Conservation (phyloP, 2,797 vertebrate species). For the Rhyacichthys aspro region DNA sequence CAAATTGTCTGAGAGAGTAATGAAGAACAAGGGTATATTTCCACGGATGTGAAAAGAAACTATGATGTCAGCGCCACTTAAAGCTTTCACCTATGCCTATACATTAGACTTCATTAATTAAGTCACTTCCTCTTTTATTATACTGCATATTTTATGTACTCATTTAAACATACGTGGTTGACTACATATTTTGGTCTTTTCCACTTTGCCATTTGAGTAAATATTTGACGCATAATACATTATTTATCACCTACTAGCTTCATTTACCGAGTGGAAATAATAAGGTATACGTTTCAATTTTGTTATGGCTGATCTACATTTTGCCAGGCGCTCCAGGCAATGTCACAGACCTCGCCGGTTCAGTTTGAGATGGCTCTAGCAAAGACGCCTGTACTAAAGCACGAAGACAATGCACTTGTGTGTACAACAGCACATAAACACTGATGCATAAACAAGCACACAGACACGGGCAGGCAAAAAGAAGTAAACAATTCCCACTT, state of each 20-base stretch:
- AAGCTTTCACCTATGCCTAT: conserved; percentile 33
- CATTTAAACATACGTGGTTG: conserved; percentile 28
- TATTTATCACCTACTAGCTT: conserved; percentile 74
- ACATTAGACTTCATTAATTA: conserved; percentile 55
- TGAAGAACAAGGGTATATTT: conserved; percentile 55
- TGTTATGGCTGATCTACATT: conserved; percentile 72
- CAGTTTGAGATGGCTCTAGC: conserved; percentile 45
- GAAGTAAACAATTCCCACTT: conserved; percentile 74
- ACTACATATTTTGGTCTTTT: conserved; percentile 29
- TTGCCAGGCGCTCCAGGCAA: conserved; percentile 56
- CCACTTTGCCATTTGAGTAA: conserved; percentile 65
- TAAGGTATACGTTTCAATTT: conserved; percentile 72
- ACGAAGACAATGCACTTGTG: conserved; percentile 49
- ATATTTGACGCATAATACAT: conserved; percentile 77
- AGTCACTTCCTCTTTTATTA: conserved; percentile 25
- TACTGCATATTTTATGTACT: conserved; percentile 9
- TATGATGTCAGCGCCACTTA: conserved; percentile 29
- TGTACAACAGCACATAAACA: conserved; percentile 44
- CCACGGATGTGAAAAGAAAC: conserved; percentile 33
- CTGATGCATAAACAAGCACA: conserved; percentile 48
- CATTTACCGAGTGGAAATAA: conserved; percentile 77
- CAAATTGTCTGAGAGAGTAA: conserved; percentile 74
- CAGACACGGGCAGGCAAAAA: conserved; percentile 54
- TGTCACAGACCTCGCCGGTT: conserved; percentile 60
- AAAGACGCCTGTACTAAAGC: conserved; percentile 41